Evolutionary conservation across 2,113 vertebrate genomes (phyloP), one percentile per base, ranked within the genome.

Genomic region (Grus americana): DNA sequence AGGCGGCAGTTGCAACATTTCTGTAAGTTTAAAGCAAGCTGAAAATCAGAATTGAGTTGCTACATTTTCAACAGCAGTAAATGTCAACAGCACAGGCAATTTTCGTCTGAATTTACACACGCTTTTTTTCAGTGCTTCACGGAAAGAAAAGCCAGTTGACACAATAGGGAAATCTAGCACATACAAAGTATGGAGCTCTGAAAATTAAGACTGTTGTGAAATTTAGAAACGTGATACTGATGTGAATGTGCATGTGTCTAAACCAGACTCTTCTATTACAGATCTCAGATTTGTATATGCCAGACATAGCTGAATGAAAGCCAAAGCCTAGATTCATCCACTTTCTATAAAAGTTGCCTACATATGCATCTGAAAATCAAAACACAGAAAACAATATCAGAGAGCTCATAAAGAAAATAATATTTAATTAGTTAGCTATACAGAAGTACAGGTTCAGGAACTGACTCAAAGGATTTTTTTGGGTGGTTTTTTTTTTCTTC

Each of bases 271-370:
- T 79, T 74, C 71, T 79, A 17, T 95, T 94, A 80, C 52, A 95
- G 67, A 74, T 85, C 82, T 79, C 65, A 88, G 83, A 91, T 73
- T 88, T 73, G 68, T 79, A 47, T 90, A 95, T 36, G 81, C 75
- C 92, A 95, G 88, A 93, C 70, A 70, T 29, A 81, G 89, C 88
- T 92, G 90, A 94, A 82, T 20, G 62, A 67, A 83, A 94, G 83
- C 82, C 92, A 97, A 94, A 97, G 54, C 68, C 61, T 66, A 71
- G 58, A 90, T 84, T 84, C 80, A 94, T 95, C 92, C 71, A 30
- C 44, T 78, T 91, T 78, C 63, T 86, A 26, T 40, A 85, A 49
- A 80, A 83, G 38, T 75, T 90, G 61, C 54, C 42, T 73, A 38
- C 46, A 66, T 50, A 79, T 47, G 29, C 59, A 67, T 87, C 54